These are phyloP conservation scores for Physella acuta DNA, from an alignment of 1,140 invertebrate species.

Conservation along the genomic window DNA sequence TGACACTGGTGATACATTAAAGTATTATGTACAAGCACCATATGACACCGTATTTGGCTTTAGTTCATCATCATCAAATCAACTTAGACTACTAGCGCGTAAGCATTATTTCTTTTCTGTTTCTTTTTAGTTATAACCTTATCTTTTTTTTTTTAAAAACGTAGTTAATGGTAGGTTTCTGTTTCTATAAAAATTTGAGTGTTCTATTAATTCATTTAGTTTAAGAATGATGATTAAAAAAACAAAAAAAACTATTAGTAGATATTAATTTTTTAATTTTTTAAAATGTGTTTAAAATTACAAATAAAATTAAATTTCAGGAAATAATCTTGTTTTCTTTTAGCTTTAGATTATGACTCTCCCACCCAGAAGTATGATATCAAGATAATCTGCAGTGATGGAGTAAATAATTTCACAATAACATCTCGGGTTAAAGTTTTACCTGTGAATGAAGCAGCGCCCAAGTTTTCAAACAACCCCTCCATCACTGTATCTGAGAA, in stretches of 20 bases:
- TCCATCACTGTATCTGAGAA: neutral
- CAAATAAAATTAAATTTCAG: neutral
- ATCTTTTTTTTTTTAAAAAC: too few relatives aligned
- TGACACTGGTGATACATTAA: neutral
- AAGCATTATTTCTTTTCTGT: too few relatives aligned
- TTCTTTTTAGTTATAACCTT: too few relatives aligned
- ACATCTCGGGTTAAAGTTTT: neutral
- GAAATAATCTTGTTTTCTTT: neutral
- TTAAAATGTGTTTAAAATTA: too few relatives aligned
- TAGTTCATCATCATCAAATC: neutral
- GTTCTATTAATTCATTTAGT: too few relatives aligned
- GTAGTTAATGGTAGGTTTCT: too few relatives aligned
- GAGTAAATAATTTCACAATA: neutral
- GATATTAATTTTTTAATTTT: too few relatives aligned
- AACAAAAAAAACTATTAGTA: too few relatives aligned
- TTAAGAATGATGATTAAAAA: too few relatives aligned
- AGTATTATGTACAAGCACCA: neutral
- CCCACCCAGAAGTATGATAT: neutral
- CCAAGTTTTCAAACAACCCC: neutral
- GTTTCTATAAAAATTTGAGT: too few relatives aligned
- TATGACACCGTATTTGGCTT: neutral
- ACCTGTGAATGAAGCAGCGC: slow-evolving; percentile 2
- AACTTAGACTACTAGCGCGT: too few relatives aligned
- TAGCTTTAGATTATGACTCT: slow-evolving; percentile 3
- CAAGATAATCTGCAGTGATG: neutral